Evolutionary conservation across 2,888 invertebrate genomes (phyloP).

Genomic region (Euzophera pinguis): DNA sequence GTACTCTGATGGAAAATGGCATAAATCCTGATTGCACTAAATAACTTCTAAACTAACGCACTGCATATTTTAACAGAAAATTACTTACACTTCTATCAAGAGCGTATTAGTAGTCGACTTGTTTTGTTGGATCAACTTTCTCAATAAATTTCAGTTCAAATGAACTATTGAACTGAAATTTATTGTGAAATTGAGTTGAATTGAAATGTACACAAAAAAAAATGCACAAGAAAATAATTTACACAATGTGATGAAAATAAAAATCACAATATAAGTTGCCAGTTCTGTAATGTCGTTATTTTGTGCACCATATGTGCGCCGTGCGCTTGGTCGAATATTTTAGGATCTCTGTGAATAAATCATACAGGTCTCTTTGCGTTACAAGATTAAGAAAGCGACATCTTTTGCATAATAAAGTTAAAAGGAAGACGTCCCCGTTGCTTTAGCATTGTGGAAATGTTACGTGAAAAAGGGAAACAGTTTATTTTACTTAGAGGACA

Average conservation of each 20-base stretch:
- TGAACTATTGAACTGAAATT: no score
- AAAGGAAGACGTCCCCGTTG: neutral
- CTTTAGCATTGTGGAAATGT: neutral
- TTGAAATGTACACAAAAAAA: no score
- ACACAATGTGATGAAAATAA: neutral
- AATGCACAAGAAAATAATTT: no score
- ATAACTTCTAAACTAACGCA: no score
- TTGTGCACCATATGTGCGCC: neutral
- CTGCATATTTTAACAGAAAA: no score
- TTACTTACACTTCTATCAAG: no score
- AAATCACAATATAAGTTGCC: neutral
- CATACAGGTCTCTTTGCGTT: slow-evolving; percentile 32
- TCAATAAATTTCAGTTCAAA: no score
- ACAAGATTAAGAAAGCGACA: slow-evolving; percentile 19
- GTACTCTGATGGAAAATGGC: no score
- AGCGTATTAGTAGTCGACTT: no score
- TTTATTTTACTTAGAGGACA: slow-evolving; percentile 3
- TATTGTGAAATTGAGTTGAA: no score
- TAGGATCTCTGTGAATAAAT: slow-evolving; percentile 48
- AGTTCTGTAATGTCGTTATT: neutral
- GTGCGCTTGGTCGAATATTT: neutral
- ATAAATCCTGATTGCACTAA: no score
- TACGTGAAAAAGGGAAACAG: neutral
- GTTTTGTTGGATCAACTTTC: no score
- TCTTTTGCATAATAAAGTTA: slow-evolving; percentile 13